A percentile compares a stretch with the other conserved stretches of the same genome.
Conservation (phyloP, 2,113 vertebrate species). For the Axis porcinus region DNA sequence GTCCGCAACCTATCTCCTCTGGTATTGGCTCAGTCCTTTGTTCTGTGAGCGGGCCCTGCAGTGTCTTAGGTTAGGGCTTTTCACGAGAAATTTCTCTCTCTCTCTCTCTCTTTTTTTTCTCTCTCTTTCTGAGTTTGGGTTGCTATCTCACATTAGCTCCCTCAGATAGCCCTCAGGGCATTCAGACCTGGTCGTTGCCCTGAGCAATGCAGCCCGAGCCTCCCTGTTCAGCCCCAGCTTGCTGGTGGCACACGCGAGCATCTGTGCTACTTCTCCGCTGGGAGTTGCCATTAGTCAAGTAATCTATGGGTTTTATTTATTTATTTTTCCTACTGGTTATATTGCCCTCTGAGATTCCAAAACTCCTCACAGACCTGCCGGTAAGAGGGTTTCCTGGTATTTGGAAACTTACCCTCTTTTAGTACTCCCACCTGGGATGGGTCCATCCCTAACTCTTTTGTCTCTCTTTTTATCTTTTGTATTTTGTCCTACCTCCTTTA, state of each 20-base stretch:
- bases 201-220: background rate
- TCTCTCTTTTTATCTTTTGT: background rate
- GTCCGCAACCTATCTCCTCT: background rate
- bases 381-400: background rate
- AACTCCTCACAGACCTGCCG: background rate
- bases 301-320: background rate
- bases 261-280: background rate
- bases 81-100: rapidly evolving
- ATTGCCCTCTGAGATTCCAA: background rate
- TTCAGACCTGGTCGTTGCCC: background rate
- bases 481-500: background rate
- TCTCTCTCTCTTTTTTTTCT: too few species aligned
- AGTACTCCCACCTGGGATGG: rapidly evolving
- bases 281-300: background rate
- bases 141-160: background rate
- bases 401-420: background rate
- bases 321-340: background rate
- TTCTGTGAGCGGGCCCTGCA: background rate
- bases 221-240: background rate
- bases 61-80: background rate
- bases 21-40: background rate
- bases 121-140: background rate
- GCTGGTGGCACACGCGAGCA: rapidly evolving
- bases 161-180: background rate
- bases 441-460: background rate